Evolutionary conservation across 1,140 invertebrate genomes (phyloP).

Genomic region (Ceratitis capitata): DNA sequence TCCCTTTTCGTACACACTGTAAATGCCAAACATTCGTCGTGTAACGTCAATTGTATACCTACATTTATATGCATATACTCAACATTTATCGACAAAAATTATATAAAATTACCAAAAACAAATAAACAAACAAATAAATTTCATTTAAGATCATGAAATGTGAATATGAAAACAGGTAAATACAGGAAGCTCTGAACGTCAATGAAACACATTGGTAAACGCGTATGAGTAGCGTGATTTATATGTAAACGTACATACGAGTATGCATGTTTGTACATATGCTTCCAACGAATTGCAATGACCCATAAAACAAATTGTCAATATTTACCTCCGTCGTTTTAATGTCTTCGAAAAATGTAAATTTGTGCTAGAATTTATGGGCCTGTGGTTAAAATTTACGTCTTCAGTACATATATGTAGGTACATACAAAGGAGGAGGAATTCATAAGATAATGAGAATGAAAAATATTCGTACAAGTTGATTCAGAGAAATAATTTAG

Average conservation of each 20-base stretch:
- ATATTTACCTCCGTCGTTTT: conserved; percentile 8
- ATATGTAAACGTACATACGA: not conserved
- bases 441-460: not conserved
- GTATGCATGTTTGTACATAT: not conserved
- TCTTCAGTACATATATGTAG: too few species aligned
- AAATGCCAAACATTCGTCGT: not conserved
- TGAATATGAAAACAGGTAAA: conserved; percentile 5
- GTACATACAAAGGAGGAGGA: not conserved
- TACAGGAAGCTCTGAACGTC: not conserved
- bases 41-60: not conserved
- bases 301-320: not conserved
- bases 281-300: not conserved
- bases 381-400: not conserved
- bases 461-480: too few species aligned
- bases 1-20: too few species aligned
- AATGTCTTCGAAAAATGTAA: not conserved
- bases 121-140: not conserved
- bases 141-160: not conserved
- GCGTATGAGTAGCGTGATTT: not conserved
- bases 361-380: not conserved
- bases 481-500: too few species aligned
- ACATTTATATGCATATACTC: not conserved
- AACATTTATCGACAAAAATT: not conserved
- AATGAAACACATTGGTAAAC: not conserved
- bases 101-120: not conserved